These are phyloP conservation scores for Eumeta japonica DNA, from an alignment of 1,140 invertebrate species.

Conservation along the genomic window DNA sequence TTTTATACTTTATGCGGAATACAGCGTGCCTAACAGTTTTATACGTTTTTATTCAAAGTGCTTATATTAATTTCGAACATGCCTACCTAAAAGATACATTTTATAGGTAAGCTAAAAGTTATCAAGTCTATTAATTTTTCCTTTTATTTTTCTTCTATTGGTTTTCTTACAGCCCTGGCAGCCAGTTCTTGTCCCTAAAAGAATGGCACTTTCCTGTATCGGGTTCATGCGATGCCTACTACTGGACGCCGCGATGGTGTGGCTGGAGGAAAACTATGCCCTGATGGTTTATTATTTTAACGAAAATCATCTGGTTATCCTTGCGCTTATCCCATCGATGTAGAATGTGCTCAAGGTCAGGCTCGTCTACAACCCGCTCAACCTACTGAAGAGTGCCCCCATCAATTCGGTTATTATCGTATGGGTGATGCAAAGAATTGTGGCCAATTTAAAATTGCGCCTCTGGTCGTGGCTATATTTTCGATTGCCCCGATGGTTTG, in stretches of 20 bases:
- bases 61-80: too few relatives aligned
- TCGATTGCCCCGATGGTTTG: slow-evolving; percentile 79
- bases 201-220: slow-evolving; percentile 69
- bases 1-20: too few relatives aligned
- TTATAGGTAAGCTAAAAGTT: too few relatives aligned
- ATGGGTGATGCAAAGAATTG: slow-evolving; percentile 69
- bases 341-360: slow-evolving; percentile 62
- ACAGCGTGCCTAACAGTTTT: too few relatives aligned
- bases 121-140: too few relatives aligned
- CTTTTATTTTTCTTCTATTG: too few relatives aligned
- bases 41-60: too few relatives aligned
- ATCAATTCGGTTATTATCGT: slow-evolving; percentile 81
- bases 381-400: slow-evolving; percentile 76
- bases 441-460: slow-evolving; percentile 82
- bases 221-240: slow-evolving; percentile 73
- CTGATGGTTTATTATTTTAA: slow-evolving; percentile 83
- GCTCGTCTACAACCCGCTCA: slow-evolving; percentile 46
- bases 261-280: slow-evolving; percentile 73
- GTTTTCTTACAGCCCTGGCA: too few relatives aligned
- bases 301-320: slow-evolving; percentile 70
- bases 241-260: slow-evolving; percentile 67
- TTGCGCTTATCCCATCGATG: slow-evolving; percentile 80
- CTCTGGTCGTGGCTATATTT: slow-evolving; percentile 65
- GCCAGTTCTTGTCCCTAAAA: slow-evolving; percentile 67
- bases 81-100: too few relatives aligned